These are phyloP conservation scores for Akabosia matsudoensis DNA, from an alignment of 1,140 invertebrate genomes.

Conservation along the genomic window DNA sequence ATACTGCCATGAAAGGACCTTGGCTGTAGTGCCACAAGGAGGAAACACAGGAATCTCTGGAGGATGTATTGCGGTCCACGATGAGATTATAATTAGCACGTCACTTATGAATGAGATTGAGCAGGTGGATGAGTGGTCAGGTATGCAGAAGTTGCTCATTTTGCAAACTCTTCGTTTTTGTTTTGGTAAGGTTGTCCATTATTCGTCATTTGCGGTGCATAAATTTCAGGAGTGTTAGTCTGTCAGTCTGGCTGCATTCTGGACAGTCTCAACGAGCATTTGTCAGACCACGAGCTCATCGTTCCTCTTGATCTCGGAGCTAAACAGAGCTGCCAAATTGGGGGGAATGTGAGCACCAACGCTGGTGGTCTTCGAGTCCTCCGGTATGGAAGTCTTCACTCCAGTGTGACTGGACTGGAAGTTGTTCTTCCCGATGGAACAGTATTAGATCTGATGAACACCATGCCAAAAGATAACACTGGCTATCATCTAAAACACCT, in stretches of 20 bases:
- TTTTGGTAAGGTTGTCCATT: not conserved
- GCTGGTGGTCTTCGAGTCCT: slow-evolving; percentile 71
- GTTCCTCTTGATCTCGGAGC: slow-evolving; percentile 95
- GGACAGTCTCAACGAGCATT: slow-evolving; percentile 74
- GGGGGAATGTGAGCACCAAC: slow-evolving; percentile 96
- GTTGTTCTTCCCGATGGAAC: slow-evolving; percentile 63
- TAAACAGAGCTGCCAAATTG: slow-evolving; percentile 95
- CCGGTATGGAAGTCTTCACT: slow-evolving; percentile 92
- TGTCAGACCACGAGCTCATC: slow-evolving; percentile 70
- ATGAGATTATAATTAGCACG: slow-evolving; percentile 89
- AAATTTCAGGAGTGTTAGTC: slow-evolving; percentile 67
- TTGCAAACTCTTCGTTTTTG: not conserved
- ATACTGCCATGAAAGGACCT: slow-evolving; percentile 75
- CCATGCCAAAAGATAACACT: slow-evolving; percentile 63
- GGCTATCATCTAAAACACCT: slow-evolving; percentile 63
- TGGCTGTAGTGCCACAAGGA: slow-evolving; percentile 87
- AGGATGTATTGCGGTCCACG: slow-evolving; percentile 90
- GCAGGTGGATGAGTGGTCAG: slow-evolving; percentile 76
- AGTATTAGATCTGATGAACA: slow-evolving; percentile 54
- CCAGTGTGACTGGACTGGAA: slow-evolving; percentile 84
- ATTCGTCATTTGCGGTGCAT: not conserved
- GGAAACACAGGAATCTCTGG: slow-evolving; percentile 92
- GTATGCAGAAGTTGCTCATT: slow-evolving; percentile 54
- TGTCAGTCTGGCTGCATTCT: slow-evolving; percentile 92
- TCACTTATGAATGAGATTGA: slow-evolving; percentile 84